Evolutionary conservation across 1,140 invertebrate species (phyloP), one percentile per base, ranked within the genome.

Genomic region (Drosophila erecta): DNA sequence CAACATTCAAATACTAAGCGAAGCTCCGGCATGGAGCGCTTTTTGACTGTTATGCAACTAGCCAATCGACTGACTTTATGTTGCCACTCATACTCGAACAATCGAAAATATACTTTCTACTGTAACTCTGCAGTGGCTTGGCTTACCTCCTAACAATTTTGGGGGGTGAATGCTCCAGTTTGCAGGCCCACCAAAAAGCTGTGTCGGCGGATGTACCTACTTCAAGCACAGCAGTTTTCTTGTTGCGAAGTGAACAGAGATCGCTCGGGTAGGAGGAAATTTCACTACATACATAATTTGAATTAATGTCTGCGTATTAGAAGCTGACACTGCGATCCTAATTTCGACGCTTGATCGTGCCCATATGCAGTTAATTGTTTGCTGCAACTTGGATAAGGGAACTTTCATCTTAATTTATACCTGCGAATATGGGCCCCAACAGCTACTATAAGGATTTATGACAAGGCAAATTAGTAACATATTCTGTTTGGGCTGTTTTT

Each of bases 1-100:
- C 72, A 72, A 66, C 72, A 75, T 66, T 76, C 60, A 66, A 66
- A 75, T 56, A 64, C 71, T 75, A 76, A 66, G 54, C 76, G 70
- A 67, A 53, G 67, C 55, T 72, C 38, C 17, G 55, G 69, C 69
- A 56, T 33, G 11, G 57, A 60, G 69, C 24, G 67, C 69, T 72
- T 72, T 72, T 72, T 4, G 69, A 67, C 67, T 61, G 60, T 72
- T 72, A 72, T 72, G 69, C 67, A 72, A 72, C 69, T 17, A 44
- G 69, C 12, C 69, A 72, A 72, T 72, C 67, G 69, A 72, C 54
- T 72, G 40, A 46, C 55, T 60, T 60, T 72, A 37, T 71, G 44
- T 44, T 44, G 51, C 27, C 47, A 65, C 64, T 66, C 37, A 41
- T 40, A 44, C 41, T 20, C 10, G 17, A 4, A 65, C 43, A 49